Evolutionary conservation across 2,888 invertebrate genomes (phyloP), one percentile per base, ranked within the genome.

Genomic region (Pheosia gnoma): DNA sequence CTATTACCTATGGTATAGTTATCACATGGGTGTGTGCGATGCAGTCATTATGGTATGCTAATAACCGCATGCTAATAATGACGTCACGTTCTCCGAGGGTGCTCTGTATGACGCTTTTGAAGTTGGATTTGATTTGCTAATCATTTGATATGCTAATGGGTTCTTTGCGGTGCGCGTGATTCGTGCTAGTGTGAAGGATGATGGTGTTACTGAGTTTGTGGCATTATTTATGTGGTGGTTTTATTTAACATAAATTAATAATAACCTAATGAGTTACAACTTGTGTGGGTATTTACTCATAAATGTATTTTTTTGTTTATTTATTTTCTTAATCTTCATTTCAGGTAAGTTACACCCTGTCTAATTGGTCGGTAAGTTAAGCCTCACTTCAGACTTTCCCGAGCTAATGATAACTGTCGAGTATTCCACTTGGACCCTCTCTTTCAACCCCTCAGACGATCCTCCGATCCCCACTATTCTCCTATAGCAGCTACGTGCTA

Each of bases 121-220:
- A 37, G 53, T 53, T 37, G 51, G 25, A 51, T 51, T 25, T 8
- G 53, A 37, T 53, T 53, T 53, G 53, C 53, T 53, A 37, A 53
- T 53, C 10, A 36, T 37, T 53, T 37, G 53, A 5, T 53, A 37
- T 53, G 37, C 37, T 51, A 25, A 51, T 51, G 6, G 25, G 25
- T 25, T 51, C 8, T 25, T 51, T 25, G 47, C 4, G 47, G 47
- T 25, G 51, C 51, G 13, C 13, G 51, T 51, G 13, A 47, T 47
- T 10, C n/a, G 8, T 25, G 25, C 3, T 51, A 8, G 25, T 51
- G 13, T 25, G 9, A 43, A 43, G 8, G 7, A 9, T 43, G 9
- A 3, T 43, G 9, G 43, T 43, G 4, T 3, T 39, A 39, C 5
- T 43, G 10, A 9, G 43, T 8, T 43, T 8, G 43, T 43, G 43